Percentiles rank a stretch among this genome's conserved stretches.
Conservation (phyloP, 2,797 vertebrate genomes). For the Spheniscus humboldti region DNA sequence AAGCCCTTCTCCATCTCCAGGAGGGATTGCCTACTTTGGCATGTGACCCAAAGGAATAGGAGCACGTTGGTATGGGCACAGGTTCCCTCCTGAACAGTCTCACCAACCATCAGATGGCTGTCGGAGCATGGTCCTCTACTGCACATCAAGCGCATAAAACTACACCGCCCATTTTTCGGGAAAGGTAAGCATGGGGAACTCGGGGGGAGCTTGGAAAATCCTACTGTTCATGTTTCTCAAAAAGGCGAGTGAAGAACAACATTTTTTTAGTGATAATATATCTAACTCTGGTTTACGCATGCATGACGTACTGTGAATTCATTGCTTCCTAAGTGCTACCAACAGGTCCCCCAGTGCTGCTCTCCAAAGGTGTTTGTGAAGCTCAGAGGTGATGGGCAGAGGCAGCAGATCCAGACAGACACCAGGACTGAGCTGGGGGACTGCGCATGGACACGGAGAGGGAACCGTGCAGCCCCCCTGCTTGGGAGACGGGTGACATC, state of each 20-base stretch:
- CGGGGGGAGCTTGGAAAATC: neutral
- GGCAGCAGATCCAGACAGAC: neutral
- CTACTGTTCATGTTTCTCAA: neutral
- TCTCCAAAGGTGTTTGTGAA: neutral
- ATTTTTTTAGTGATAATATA: too few relatives aligned
- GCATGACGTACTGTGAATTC: rapidly evolving
- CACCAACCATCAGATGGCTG: rapidly evolving
- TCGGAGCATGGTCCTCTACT: neutral
- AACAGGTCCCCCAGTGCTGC: neutral
- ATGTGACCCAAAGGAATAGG: neutral
- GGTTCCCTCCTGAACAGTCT: neutral
- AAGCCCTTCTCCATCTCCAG: neutral
- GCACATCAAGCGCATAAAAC: neutral
- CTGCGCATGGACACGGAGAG: neutral
- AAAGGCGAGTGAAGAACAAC: neutral
- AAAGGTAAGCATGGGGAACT: neutral
- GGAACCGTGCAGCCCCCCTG: neutral
- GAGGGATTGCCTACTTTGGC: too few relatives aligned
- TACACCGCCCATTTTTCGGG: rapidly evolving
- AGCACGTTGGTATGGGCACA: rapidly evolving
- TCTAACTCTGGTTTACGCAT: neutral
- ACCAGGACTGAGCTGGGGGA: neutral
- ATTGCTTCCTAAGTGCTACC: rapidly evolving
- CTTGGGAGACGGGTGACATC: neutral
- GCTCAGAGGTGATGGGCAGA: neutral